Percentiles rank a stretch among this genome's conserved stretches.
phyloP scores from a whole-genome alignment of 2,797 vertebrate species.

The Myotis vivesi region DNA sequence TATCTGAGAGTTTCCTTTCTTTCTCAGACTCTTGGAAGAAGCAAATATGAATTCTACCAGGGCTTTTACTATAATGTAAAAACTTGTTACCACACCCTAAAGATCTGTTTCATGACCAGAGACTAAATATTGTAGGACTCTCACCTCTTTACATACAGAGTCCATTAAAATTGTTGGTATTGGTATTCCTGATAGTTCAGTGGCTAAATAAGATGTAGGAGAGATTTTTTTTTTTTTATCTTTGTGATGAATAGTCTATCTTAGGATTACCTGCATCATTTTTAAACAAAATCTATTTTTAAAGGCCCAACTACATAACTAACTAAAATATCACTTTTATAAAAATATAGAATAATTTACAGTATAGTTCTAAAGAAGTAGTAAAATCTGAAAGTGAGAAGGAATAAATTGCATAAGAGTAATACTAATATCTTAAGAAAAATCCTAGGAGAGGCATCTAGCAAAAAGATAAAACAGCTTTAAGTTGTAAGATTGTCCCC shows the following conservation, averaged over 20 bases:
- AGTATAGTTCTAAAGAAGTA: not conserved
- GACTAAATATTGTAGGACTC: not conserved
- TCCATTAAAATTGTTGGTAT: not conserved
- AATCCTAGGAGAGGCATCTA: constrained; percentile 35
- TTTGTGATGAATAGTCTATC: constrained; percentile 1
- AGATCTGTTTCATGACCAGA: not conserved
- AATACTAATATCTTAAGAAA: constrained; percentile 22
- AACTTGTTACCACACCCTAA: not conserved
- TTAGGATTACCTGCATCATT: not conserved
- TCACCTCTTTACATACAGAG: not conserved
- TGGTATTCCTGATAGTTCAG: not conserved
- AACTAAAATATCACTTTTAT: constrained; percentile 27
- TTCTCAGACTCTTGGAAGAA: not conserved
- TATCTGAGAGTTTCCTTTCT: not conserved
- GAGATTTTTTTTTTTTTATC: not conserved
- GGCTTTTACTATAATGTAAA: not conserved
- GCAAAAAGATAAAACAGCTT: not conserved
- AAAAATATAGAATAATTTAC: constrained; percentile 7
- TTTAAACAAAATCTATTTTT: constrained; percentile 45
- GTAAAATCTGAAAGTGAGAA: constrained; percentile 34
- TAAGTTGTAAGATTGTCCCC: not conserved
- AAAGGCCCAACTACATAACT: constrained; percentile 36
- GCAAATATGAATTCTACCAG: not conserved
- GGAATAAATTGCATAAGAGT: not conserved
- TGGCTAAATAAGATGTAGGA: not conserved